Evolutionary conservation across 2,113 vertebrate genomes (phyloP), one percentile per base, ranked within the genome.

Genomic region (Dolichallabes microphthalmus): DNA sequence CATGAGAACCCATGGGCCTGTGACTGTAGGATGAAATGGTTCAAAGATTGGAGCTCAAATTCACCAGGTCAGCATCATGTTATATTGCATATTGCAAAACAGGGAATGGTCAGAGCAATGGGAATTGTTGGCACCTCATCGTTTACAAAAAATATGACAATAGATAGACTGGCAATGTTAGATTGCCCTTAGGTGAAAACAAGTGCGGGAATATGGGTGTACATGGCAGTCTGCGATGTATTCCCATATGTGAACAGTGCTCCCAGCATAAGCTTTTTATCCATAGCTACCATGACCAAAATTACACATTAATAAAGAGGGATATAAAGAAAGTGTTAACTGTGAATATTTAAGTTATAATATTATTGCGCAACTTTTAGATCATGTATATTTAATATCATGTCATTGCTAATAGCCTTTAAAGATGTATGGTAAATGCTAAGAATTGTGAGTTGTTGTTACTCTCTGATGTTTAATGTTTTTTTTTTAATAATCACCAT

Each of bases 1-100:
- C 96, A 98, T 17, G 96, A 95, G 0, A 99, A 99, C 86, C 97
- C 96, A 0, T 99, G 97, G 98, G 81, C 85, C 25, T 99, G 98
- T 27, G 97, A 96, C 90, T 99, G 98, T 86, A 87, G 73, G 9
- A 91, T 98, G 89, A 90, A 82, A 11, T 96, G 96, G 96, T 52
- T 98, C 0, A 91, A 92, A 69, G 87, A 91, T 9, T 98, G 97
- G 98, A 90, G 88, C 39, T 90, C 93, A 52, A 89, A 35, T 14
- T 90, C 93, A 83, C 89, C 92, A 95, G 97, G 97, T 98, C 87
- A 91, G 91, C 77, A 0, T 17, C 79, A 53, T 60, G 61, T 73
- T 22, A 17, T 22, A 27, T 35, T 30, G 12, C 76, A n/a, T 9
- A 63, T 27, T 84, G 27, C n/a, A 55, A 74, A 73, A 74, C 17